phyloP scores from a whole-genome alignment of 2,888 invertebrate genomes.

The Ariolimax columbianus region DNA sequence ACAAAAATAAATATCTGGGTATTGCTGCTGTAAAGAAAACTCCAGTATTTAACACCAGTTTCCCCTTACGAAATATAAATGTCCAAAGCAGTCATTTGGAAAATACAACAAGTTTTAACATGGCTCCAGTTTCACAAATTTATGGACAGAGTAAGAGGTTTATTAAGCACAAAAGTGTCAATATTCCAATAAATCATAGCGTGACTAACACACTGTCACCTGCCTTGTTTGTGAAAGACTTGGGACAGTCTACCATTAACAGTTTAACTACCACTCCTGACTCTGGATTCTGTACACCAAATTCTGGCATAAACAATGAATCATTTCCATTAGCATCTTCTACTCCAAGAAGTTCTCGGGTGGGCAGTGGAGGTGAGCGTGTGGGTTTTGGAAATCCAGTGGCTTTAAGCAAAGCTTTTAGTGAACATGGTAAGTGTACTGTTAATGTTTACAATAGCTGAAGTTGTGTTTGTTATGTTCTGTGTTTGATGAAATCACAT shows the following conservation, averaged over 20 bases:
- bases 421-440: neutral
- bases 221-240: neutral
- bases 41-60: neutral
- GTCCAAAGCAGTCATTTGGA: neutral
- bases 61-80: no score
- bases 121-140: neutral
- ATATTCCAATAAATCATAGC: slow-evolving; percentile 24
- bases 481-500: neutral
- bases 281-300: slow-evolving; percentile 43
- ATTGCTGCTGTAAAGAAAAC: neutral
- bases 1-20: neutral
- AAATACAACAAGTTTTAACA: neutral
- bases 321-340: neutral
- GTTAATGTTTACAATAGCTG: neutral
- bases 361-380: neutral
- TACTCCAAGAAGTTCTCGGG: slow-evolving; percentile 5
- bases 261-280: slow-evolving; percentile 33
- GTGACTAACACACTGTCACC: neutral
- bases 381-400: neutral
- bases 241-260: neutral
- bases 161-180: neutral
- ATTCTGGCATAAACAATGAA: neutral
- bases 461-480: neutral
- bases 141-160: neutral
- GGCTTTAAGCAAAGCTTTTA: neutral